phyloP scores from a whole-genome alignment of 2,113 vertebrate genomes.

The Tupaia tana region DNA sequence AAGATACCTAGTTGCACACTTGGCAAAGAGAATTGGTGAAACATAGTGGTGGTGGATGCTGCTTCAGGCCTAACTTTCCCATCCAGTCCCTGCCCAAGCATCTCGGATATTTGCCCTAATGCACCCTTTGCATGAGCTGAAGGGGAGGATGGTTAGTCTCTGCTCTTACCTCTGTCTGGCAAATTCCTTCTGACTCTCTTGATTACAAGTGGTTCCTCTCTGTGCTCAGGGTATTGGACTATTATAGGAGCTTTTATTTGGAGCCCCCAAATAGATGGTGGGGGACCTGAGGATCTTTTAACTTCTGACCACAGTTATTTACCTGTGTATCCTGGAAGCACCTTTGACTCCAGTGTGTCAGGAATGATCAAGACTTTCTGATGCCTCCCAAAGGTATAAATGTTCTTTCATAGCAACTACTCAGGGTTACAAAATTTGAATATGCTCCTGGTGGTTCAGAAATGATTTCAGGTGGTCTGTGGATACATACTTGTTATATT shows the following conservation, averaged over 20 bases:
- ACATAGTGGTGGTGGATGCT: accelerated
- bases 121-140: neutral
- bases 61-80: no score
- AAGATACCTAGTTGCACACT: neutral
- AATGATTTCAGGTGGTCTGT: neutral
- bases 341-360: neutral
- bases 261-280: neutral
- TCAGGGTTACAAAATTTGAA: neutral
- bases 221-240: neutral
- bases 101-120: neutral
- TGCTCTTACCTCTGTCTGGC: neutral
- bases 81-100: neutral
- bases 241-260: neutral
- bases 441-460: neutral
- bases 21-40: neutral
- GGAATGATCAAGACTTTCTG: neutral
- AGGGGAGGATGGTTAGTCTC: no score
- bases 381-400: neutral
- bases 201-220: neutral
- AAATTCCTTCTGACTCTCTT: neutral
- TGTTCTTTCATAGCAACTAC: neutral
- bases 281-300: neutral
- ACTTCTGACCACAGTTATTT: neutral
- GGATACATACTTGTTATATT: neutral
- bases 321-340: neutral